Evolutionary conservation across 2,113 vertebrate genomes (phyloP).

Genomic region (Dipodomys spectabilis): DNA sequence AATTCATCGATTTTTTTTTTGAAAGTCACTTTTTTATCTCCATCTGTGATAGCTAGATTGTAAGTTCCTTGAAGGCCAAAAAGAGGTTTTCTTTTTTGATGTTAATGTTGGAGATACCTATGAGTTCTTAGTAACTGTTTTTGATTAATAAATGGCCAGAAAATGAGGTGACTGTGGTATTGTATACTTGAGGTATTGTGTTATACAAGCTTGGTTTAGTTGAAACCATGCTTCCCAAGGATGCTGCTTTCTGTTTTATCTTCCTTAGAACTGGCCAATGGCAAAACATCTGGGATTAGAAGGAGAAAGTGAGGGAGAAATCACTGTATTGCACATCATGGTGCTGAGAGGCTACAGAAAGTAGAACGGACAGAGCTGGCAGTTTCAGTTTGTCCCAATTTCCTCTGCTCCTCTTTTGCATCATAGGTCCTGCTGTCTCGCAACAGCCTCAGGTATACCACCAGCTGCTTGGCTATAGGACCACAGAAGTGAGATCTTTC

Average conservation of each 20-base stretch:
- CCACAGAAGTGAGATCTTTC: not conserved
- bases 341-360: not conserved
- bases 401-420: not conserved
- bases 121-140: not conserved
- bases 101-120: conserved; percentile 8
- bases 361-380: not conserved
- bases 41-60: not conserved
- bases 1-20: conserved; percentile 3
- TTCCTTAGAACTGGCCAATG: not conserved
- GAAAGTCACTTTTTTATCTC: not conserved
- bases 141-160: not conserved
- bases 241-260: not conserved
- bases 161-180: not conserved
- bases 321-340: not conserved
- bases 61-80: not conserved
- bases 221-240: not conserved
- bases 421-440: not conserved
- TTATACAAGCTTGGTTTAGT: not conserved
- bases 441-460: not conserved
- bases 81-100: not conserved
- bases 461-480: not conserved
- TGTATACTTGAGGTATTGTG: not conserved
- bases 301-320: not conserved
- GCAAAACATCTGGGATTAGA: not conserved
- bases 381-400: not conserved